Evolutionary conservation across 2,888 invertebrate species (phyloP), one percentile per base, ranked within the genome.

Genomic region (Pristionchus exspectatus): DNA sequence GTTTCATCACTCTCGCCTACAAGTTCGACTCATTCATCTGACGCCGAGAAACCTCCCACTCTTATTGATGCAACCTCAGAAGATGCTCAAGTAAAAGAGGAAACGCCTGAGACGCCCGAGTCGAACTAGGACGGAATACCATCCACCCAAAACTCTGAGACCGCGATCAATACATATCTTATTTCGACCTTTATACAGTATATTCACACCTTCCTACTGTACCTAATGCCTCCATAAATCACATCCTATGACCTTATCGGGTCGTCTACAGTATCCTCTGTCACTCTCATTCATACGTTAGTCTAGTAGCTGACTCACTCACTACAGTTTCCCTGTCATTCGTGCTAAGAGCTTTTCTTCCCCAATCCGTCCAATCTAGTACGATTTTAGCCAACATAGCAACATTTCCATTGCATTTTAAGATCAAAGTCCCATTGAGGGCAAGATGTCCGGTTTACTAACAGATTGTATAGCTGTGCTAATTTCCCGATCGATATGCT

Each of bases 31-130:
- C 87, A 88, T 56, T 81, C 81, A 50, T 88, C 87, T 18, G 87
- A 88, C 56, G 56, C 33, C n/a, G 87, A 88, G 27, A 88, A 88
- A 27, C 87, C 87, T 18, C 87, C 87, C 10, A 88, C 87, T n/a
- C 74, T 88, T 27, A 54, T 87, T 54, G 72, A 87, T 87, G 66
- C 87, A 7, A 87, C 87, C 4, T 81, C 81, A 16, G 81, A 81
- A 54, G 81, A 50, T 44, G 81, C 63, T n/a, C 63, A 63, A 21
- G 63, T n/a, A 10, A 88, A 88, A 74, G 87, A 88, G 56, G n/a
- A 44, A 38, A 87, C 87, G 18, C 66, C 69, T n/a, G 87, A 87
- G 69, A 87, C 87, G 0, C 87, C 87, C 27, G 87, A 88, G 33
- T 74, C 87, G 14, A 74, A 88, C 24, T 74, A 74, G 44, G 14